Evolutionary conservation across 2,888 invertebrate species (phyloP), one percentile per base, ranked within the genome.

Genomic region (Ischnura elegans): DNA sequence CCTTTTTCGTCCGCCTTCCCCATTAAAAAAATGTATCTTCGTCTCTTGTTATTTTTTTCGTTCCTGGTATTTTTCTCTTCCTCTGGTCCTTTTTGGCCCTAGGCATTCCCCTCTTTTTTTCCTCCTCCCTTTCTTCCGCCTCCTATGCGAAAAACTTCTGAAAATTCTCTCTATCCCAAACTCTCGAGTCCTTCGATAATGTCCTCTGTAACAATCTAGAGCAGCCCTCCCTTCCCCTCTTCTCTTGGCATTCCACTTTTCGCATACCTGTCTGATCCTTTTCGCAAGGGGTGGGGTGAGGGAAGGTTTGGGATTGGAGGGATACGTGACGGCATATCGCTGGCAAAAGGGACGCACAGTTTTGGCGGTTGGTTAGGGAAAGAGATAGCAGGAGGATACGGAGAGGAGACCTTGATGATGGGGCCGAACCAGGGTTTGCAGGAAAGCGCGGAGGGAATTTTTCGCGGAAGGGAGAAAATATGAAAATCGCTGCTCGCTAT

Each of bases 21-120:
- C 45, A 86, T 86, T 86, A 86, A 86, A 86, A 86, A 86, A 86
- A 43, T 86, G 86, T 76, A 86, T 86, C 46, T 86, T 45, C 36
- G n/a, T 86, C 25, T 21, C 19, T 25, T 36, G 29, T n/a, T 16
- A 36, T 76, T 46, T 86, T 86, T 43, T 86, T 46, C n/a, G 45
- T n/a, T 46, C 5, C 8, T 36, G 76, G 43, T 6, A 21, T 43
- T 86, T 86, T 45, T 45, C 25, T 51, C 19, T 19, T 51, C 51
- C 16, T 47, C 66, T 25, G 85, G 85, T 13, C 85, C 43, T 5
- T 36, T 85, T 85, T 43, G n/a, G 16, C 85, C 85, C 42, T 5
- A 36, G 16, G 36, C 43, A 42, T 85, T 85, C 1, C 42, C 42
- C 21, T 25, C n/a, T 45, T n/a, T 42, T 21, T 42, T 43, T 13